A percentile compares a stretch with the other conserved stretches of the same genome.
phyloP scores from a whole-genome alignment of 2,888 invertebrate species.

The Leptogaster cylindrica region DNA sequence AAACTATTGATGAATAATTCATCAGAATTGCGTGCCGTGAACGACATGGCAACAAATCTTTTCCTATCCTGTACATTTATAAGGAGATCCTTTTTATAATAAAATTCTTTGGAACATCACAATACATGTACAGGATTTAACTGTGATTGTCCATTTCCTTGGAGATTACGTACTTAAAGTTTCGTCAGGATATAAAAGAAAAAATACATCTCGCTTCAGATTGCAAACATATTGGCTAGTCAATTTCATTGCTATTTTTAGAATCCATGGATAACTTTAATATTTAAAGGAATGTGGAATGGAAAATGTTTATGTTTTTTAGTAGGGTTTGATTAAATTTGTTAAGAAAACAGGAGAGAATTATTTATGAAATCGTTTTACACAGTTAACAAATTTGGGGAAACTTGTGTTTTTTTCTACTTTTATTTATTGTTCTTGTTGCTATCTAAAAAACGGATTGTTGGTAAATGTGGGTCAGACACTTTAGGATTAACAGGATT shows the following conservation, averaged over 20 bases:
- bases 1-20: constrained; percentile 34
- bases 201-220: constrained; percentile 24
- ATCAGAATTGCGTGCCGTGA: constrained; percentile 35
- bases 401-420: too few species aligned
- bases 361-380: constrained; percentile 20
- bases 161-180: constrained; percentile 3
- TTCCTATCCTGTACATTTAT: constrained; percentile 10
- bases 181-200: too few species aligned
- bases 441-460: too few species aligned
- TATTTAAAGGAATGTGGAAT: constrained; percentile 33
- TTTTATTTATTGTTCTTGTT: too few species aligned
- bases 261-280: constrained; percentile 24
- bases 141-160: neutral
- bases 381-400: neutral
- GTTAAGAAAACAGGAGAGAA: constrained; percentile 15
- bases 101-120: constrained; percentile 19
- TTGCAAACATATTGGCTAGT: constrained; percentile 33
- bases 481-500: too few species aligned
- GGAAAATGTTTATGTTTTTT: constrained; percentile 33
- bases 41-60: constrained; percentile 38
- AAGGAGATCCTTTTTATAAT: constrained; percentile 30
- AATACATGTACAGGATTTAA: neutral
- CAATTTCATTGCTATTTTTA: constrained; percentile 32
- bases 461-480: too few species aligned
- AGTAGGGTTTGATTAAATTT: constrained; percentile 25